A percentile compares a stretch with the other conserved stretches of the same genome.
Conservation (phyloP, 2,888 invertebrate species). For the Andrena bucephala region DNA sequence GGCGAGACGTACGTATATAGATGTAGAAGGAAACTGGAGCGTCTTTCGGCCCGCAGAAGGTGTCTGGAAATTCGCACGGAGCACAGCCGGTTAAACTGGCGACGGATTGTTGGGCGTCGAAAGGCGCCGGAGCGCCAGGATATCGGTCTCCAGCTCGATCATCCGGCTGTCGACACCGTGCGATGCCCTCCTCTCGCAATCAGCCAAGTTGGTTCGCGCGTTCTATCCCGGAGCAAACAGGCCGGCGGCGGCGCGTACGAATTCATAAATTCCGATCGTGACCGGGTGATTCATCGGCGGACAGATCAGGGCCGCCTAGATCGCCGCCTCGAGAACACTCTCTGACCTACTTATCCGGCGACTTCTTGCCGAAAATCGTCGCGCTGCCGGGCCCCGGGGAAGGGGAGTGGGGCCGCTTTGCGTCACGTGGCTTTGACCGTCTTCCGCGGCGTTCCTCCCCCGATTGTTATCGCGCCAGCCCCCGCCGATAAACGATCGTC, state of each 20-base stretch:
- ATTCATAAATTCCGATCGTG: slow-evolving; percentile 42
- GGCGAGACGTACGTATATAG: too few species aligned
- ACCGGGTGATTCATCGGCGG: slow-evolving; percentile 57
- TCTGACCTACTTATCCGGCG: slow-evolving; percentile 54
- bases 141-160: slow-evolving; percentile 26
- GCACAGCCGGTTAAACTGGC: background rate
- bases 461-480: slow-evolving; percentile 3
- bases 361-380: slow-evolving; percentile 47
- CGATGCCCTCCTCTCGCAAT: slow-evolving; percentile 13
- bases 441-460: slow-evolving; percentile 34
- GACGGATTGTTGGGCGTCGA: slow-evolving; percentile 1
- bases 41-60: too few species aligned
- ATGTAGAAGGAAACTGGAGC: too few species aligned
- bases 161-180: slow-evolving; percentile 14
- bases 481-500: slow-evolving; percentile 50
- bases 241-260: background rate
- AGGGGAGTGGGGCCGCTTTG: background rate
- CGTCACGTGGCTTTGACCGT: slow-evolving; percentile 66
- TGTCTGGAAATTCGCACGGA: background rate
- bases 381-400: background rate
- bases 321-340: slow-evolving; percentile 64
- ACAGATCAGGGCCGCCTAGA: slow-evolving; percentile 54
- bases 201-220: background rate
- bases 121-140: background rate
- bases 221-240: slow-evolving; percentile 9